Conservation (phyloP, 2,113 vertebrate species). For the Calypte anna region DNA sequence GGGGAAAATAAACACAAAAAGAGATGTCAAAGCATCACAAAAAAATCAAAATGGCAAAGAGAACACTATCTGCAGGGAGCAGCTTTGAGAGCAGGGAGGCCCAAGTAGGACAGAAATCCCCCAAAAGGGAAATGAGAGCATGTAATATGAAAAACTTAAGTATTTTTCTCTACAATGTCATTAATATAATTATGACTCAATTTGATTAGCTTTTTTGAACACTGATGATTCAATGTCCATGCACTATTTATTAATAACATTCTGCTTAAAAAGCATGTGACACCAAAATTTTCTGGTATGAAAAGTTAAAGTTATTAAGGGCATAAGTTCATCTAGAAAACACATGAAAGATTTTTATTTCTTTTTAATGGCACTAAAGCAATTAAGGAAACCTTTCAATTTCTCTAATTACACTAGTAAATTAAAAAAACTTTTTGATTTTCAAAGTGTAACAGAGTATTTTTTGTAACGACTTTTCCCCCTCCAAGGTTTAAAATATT, state of each 20-base stretch:
- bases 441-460: background rate
- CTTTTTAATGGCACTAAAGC: background rate
- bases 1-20: background rate
- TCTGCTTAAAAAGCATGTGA: background rate
- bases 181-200: background rate
- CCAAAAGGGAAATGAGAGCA: background rate
- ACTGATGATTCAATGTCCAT: background rate
- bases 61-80: background rate
- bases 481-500: background rate
- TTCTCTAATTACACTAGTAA: conserved; percentile 26
- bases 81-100: background rate
- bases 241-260: background rate
- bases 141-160: background rate
- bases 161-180: background rate
- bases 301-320: background rate
- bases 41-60: background rate
- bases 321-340: background rate
- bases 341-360: background rate
- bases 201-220: background rate
- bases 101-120: background rate
- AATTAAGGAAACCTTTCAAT: background rate
- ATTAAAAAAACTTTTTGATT: background rate
- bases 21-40: background rate
- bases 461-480: background rate
- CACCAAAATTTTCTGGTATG: background rate